Evolutionary conservation across 2,888 invertebrate species (phyloP), one percentile per base, ranked within the genome.

Genomic region (Nemapogon koenigi): DNA sequence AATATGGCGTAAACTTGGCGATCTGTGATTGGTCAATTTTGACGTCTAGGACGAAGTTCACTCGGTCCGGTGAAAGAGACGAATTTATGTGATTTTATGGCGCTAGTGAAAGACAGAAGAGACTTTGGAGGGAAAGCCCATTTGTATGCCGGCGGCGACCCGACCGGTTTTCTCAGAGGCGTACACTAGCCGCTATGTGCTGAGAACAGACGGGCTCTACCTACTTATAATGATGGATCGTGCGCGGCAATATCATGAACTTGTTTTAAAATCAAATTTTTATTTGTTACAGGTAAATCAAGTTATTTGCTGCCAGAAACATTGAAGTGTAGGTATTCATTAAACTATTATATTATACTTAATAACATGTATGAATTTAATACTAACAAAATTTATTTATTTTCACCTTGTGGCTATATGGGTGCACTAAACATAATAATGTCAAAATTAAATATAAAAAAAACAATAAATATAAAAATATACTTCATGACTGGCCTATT

Each of bases 101-200:
- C 62, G 69, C 64, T 59, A 63, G 69, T 69, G 70, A 71, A 70
- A 68, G 78, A 78, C 62, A 61, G 66, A 70, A 62, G 62, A 73
- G 68, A 65, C 65, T 65, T 71, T 55, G 62, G 60, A 57, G 59
- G 62, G 65, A 60, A 60, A 62, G 57, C 62, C 62, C 65, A 67
- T 75, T 76, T 72, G 76, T 75, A 71, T 75, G 70, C 70, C 54
- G 59, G 56, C 60, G 53, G 63, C 58, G 62, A 59, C 49, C 49
- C 51, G 63, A 78, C 78, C 70, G 75, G 78, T 76, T 73, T 69
- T 46, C 60, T 65, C 69, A 68, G 71, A 73, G 78, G 78, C 78
- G 73, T 73, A 62, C 67, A 70, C 62, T 44, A 46, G 46, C 47
- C 55, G 58, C 25, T 37, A 37, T 37, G 18, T 37, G 28, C 37